Evolutionary conservation across 2,888 invertebrate genomes (phyloP), one percentile per base, ranked within the genome.

Genomic region (Abrostola triplasia): DNA sequence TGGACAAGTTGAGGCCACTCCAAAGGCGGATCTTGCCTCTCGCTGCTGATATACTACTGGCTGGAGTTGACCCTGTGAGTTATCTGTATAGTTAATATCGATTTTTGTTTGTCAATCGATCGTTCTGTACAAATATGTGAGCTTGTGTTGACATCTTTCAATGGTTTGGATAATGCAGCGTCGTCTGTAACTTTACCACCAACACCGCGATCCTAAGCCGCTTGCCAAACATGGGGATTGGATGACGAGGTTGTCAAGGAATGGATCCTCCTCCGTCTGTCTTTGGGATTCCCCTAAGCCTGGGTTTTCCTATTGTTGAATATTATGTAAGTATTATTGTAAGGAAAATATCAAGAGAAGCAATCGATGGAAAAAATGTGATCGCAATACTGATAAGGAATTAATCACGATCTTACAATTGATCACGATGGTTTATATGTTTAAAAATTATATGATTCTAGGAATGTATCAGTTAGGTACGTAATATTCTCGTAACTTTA

Each of bases 1-100:
- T 94, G 47, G 86, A 92, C 60, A 92, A 90, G 60, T 81, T 94
- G 6, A 76, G 88, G 44, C 91, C 94, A 0, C 76, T 94, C 35
- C 89, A 90, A 47, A 73, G 84, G 13, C 81, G 90, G 58, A 87
- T 93, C 59, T 80, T 93, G 50, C 92, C 94, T 0, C 72, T 93
- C 0, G 89, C 91, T 24, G 89, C 92, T 0, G 93, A 94, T 49
- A 80, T 90, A 0, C 77, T 94, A 5, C 81, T 94, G 5, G 92
- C 94, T 64, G 94, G 94, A 36, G 90, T 92, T 0, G 89, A 93
- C 51, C 92, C 93, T 55, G 94, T 94, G 77, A 90, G 90, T 83
- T 9, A 11, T 36, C 10, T 12, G 12, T 6, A 6, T n/a, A 11
- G 6, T 6, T 12, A 35, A 11, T 40, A n/a, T 41, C 41, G 10